phyloP scores from a whole-genome alignment of 2,888 invertebrate genomes.

The Tachina fera region DNA sequence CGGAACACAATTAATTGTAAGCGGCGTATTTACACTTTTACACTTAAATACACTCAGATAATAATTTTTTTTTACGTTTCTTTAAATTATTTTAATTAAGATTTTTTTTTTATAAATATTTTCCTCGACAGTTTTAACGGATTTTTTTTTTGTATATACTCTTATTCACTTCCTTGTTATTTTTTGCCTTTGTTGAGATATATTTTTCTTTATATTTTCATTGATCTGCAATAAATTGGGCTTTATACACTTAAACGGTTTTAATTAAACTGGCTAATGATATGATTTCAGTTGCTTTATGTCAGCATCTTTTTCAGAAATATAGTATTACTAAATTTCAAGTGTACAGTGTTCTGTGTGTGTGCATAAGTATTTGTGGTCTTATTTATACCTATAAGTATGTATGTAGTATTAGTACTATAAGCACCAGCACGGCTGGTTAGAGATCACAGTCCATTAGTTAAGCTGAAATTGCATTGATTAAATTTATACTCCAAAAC shows the following conservation, averaged over 20 bases:
- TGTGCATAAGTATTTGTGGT: background rate
- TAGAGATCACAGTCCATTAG: constrained; percentile 38
- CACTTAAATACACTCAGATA: constrained; percentile 16
- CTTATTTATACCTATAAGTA: background rate
- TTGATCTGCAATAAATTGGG: constrained; percentile 13
- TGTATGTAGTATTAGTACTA: background rate
- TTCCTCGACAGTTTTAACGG: constrained; percentile 3
- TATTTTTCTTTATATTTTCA: constrained; percentile 4
- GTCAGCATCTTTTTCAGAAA: background rate
- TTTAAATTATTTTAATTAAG: background rate
- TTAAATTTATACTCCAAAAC: constrained; percentile 47
- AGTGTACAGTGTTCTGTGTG: background rate
- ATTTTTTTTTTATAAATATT: background rate
- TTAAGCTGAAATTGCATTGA: constrained; percentile 32
- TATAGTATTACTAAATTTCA: background rate
- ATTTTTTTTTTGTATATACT: background rate
- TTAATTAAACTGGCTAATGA: constrained; percentile 48
- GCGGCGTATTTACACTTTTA: constrained; percentile 57
- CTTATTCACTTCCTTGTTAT: background rate
- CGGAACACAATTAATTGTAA: constrained; percentile 64
- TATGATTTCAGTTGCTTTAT: constrained; percentile 54
- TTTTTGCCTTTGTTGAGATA: background rate
- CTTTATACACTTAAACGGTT: constrained; percentile 45
- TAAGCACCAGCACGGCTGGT: constrained; percentile 18
- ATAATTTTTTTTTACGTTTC: background rate